phyloP scores from a whole-genome alignment of 1,140 invertebrate species.

The Tetramorium simillimum region DNA sequence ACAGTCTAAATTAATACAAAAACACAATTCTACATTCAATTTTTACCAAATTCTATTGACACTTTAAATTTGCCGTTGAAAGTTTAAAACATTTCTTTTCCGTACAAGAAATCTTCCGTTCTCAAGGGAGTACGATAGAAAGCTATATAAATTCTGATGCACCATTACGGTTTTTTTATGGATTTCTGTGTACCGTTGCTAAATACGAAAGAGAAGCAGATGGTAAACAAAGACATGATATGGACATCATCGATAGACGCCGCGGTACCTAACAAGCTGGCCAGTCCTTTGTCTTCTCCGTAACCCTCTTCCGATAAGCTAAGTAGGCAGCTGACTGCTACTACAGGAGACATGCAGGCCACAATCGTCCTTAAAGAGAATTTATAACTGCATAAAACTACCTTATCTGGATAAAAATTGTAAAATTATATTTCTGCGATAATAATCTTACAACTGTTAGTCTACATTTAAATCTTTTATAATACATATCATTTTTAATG shows the following conservation, averaged over 20 bases:
- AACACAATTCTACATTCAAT: neutral
- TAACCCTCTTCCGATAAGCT: slow-evolving; percentile 80
- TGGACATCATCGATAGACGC: slow-evolving; percentile 81
- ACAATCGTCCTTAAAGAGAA: slow-evolving; percentile 76
- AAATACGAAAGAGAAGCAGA: slow-evolving; percentile 79
- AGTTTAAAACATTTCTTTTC: neutral
- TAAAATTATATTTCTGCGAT: too few species aligned
- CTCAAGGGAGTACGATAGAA: neutral
- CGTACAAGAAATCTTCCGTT: neutral
- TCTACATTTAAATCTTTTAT: neutral
- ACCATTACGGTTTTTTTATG: slow-evolving; percentile 4
- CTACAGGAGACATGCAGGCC: slow-evolving; percentile 81
- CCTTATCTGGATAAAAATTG: too few species aligned
- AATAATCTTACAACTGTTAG: neutral
- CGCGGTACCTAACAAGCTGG: slow-evolving; percentile 79
- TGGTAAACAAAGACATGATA: slow-evolving; percentile 78
- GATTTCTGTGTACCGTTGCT: slow-evolving; percentile 70
- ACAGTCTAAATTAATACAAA: neutral
- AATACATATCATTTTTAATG: neutral
- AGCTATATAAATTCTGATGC: neutral
- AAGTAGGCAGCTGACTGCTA: slow-evolving; percentile 80
- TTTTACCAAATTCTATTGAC: neutral
- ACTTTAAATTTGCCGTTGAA: neutral
- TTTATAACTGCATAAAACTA: slow-evolving; percentile 4
- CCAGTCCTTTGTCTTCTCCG: slow-evolving; percentile 82